phyloP scores from a whole-genome alignment of 2,888 invertebrate genomes.

The Agrochola litura region DNA sequence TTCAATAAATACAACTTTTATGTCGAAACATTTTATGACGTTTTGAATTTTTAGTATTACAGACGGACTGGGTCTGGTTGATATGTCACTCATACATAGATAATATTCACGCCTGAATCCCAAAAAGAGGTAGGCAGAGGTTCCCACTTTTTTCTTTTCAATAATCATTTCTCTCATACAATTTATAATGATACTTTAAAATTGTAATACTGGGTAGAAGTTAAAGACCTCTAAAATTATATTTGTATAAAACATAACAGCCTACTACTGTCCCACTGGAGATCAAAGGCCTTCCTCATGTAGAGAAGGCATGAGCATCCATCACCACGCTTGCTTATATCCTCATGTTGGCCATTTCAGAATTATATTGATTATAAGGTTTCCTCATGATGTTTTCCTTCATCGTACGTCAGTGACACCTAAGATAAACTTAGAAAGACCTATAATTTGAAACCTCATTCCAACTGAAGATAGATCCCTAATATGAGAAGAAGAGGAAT shows the following conservation, averaged over 20 bases:
- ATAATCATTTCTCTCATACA: not conserved
- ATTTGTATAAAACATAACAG: no score
- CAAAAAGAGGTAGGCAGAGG: not conserved
- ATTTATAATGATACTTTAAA: not conserved
- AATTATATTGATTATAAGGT: no score
- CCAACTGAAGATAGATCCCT: not conserved
- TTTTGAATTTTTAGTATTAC: conserved; percentile 30
- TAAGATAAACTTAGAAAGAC: no score
- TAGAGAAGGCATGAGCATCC: not conserved
- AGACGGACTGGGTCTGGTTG: not conserved
- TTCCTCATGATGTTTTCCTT: not conserved
- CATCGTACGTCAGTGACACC: not conserved
- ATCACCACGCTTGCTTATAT: not conserved
- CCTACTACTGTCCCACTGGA: not conserved
- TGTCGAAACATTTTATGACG: conserved; percentile 41
- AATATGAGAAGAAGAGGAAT: not conserved
- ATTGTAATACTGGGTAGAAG: not conserved
- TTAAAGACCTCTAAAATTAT: not conserved
- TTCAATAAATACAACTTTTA: conserved; percentile 42
- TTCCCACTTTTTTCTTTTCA: not conserved
- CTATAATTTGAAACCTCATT: not conserved
- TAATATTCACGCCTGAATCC: not conserved
- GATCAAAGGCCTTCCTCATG: not conserved
- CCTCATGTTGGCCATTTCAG: not conserved
- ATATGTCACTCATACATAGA: not conserved